phyloP scores from a whole-genome alignment of 2,797 vertebrate species.

The Coranthus polyacanthus region DNA sequence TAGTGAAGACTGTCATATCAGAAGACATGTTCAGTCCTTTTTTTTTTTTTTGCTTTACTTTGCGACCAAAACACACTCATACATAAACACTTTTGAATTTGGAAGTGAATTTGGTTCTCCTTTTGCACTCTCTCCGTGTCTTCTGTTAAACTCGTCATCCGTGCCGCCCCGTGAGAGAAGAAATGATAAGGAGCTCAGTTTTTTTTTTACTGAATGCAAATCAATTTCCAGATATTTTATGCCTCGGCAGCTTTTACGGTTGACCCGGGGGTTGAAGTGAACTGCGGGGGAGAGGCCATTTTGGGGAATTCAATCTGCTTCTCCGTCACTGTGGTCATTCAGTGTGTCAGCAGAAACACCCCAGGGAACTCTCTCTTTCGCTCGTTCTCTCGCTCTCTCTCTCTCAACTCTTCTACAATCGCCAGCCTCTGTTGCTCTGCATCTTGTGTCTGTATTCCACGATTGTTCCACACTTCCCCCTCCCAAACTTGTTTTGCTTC shows the following conservation, averaged over 20 bases:
- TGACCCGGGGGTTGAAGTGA: constrained; percentile 42
- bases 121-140: constrained; percentile 1
- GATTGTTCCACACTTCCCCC: background rate
- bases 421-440: background rate
- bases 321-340: constrained; percentile 52
- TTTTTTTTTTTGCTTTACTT: background rate
- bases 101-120: background rate
- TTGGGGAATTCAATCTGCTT: constrained; percentile 58
- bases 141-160: constrained; percentile 39
- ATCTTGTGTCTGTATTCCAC: background rate
- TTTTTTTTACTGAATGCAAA: constrained; percentile 60
- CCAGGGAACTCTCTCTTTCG: constrained; percentile 1
- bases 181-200: constrained; percentile 32
- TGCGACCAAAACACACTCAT: constrained; percentile 22
- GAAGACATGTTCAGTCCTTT: constrained; percentile 24
- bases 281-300: constrained; percentile 44
- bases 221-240: constrained; percentile 59
- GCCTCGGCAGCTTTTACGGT: constrained; percentile 39
- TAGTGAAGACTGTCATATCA: constrained; percentile 27
- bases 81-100: constrained; percentile 2
- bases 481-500: constrained; percentile 1
- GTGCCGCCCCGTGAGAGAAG: constrained; percentile 15
- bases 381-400: constrained; percentile 6
- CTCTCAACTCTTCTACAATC: background rate
- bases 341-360: constrained; percentile 56